Percentiles rank a stretch among this genome's conserved stretches.
Evolutionary conservation across 2,797 vertebrate genomes (phyloP).

Genomic region (Eupleurogrammus muticus): DNA sequence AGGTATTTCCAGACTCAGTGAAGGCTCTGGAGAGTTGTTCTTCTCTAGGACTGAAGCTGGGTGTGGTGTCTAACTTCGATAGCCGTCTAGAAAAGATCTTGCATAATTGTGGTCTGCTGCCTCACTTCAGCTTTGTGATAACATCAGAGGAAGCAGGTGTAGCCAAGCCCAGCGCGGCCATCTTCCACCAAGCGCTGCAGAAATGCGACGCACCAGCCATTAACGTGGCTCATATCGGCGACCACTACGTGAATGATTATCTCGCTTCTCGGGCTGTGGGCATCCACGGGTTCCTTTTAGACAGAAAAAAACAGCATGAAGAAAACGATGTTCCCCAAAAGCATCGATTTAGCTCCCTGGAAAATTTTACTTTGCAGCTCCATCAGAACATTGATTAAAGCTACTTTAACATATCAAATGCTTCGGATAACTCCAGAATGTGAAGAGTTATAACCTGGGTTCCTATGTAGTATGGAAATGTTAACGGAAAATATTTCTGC

Average conservation of each 20-base stretch:
- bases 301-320: slow-evolving; percentile 37
- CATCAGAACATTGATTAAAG: slow-evolving; percentile 63
- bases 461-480: too few relatives aligned
- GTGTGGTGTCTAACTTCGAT: slow-evolving; percentile 95
- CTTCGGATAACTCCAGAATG: not conserved
- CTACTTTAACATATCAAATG: not conserved
- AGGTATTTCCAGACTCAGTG: slow-evolving; percentile 87
- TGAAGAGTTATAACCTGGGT: too few relatives aligned
- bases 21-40: slow-evolving; percentile 83
- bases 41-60: slow-evolving; percentile 85
- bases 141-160: slow-evolving; percentile 89
- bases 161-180: slow-evolving; percentile 87
- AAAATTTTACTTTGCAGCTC: slow-evolving; percentile 76
- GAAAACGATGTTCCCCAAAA: slow-evolving; percentile 72
- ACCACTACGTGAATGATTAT: slow-evolving; percentile 90
- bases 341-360: slow-evolving; percentile 77
- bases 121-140: slow-evolving; percentile 90
- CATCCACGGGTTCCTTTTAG: slow-evolving; percentile 89
- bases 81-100: slow-evolving; percentile 87
- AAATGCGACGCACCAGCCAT: slow-evolving; percentile 76
- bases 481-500: too few relatives aligned
- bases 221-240: slow-evolving; percentile 88
- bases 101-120: slow-evolving; percentile 79
- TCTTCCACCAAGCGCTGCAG: slow-evolving; percentile 87
- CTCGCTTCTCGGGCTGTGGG: slow-evolving; percentile 85